A percentile compares a stretch with the other conserved stretches of the same genome.
Conservation (phyloP, 1,140 invertebrate genomes). For the Megalonaias nervosa region DNA sequence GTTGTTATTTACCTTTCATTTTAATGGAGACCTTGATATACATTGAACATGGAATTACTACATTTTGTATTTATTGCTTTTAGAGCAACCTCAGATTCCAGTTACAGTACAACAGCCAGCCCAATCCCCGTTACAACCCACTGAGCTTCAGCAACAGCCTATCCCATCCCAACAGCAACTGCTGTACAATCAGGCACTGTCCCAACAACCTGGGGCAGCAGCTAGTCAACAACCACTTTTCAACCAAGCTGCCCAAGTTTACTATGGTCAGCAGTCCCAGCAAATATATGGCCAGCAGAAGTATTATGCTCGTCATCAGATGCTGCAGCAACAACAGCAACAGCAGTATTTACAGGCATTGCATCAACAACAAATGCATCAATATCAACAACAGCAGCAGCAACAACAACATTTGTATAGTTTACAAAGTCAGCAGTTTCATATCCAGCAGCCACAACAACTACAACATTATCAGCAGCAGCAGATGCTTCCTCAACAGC, state of each 20-base stretch:
- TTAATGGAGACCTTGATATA: no score
- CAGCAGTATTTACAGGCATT: conserved; percentile 16
- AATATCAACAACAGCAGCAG: conserved; percentile 31
- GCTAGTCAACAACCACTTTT: conserved; percentile 38
- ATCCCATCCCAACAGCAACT: background rate
- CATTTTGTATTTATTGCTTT: no score
- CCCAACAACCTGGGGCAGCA: conserved; percentile 28
- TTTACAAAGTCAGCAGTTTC: conserved; percentile 20
- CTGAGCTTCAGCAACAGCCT: background rate
- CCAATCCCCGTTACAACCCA: conserved; percentile 30
- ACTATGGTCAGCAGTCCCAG: conserved; percentile 41
- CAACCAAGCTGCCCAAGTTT: conserved; percentile 37
- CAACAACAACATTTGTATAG: conserved; percentile 38
- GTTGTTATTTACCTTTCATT: no score
- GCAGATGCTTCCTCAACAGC: conserved; percentile 23
- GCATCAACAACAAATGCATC: conserved; percentile 29
- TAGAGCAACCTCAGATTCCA: conserved; percentile 13
- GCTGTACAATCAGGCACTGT: no score
- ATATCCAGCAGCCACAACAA: conserved; percentile 36
- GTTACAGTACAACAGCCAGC: conserved; percentile 39
- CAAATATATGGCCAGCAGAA: no score
- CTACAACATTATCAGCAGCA: conserved; percentile 21
- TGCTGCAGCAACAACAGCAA: conserved; percentile 33
- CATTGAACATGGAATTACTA: no score
- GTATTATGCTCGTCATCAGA: conserved; percentile 8